Conservation (phyloP, 2,888 invertebrate genomes). For the Chironomus tentans region DNA sequence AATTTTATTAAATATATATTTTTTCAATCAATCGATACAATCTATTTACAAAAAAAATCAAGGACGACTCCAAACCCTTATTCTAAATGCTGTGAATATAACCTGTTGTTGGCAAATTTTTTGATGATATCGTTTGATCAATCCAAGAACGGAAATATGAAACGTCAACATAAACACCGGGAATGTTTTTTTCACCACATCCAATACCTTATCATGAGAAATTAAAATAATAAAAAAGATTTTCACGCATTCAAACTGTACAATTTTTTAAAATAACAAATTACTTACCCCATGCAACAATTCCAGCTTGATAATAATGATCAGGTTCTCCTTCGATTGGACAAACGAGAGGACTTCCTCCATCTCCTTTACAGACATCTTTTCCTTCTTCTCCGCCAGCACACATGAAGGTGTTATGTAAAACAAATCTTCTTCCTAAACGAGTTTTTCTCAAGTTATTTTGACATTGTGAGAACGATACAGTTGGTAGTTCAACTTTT, state of each 20-base stretch:
- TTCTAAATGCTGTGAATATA: no score
- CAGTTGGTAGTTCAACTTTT: slow-evolving; percentile 61
- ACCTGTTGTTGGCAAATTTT: not conserved
- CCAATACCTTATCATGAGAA: slow-evolving; percentile 85
- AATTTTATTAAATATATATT: no score
- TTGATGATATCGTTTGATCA: slow-evolving; percentile 46
- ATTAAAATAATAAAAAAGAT: no score
- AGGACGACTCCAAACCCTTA: no score
- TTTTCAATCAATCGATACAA: no score
- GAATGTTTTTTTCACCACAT: slow-evolving; percentile 56
- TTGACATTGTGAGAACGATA: slow-evolving; percentile 45
- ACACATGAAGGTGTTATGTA: slow-evolving; percentile 64
- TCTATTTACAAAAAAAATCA: no score
- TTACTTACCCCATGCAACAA: slow-evolving; percentile 64
- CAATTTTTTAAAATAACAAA: no score
- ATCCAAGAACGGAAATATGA: slow-evolving; percentile 59
- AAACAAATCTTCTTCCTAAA: slow-evolving; percentile 54
- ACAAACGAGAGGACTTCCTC: slow-evolving; percentile 63
- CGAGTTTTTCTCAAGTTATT: slow-evolving; percentile 52
- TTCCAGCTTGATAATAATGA: slow-evolving; percentile 45
- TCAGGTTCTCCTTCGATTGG: slow-evolving; percentile 45
- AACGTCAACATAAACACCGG: slow-evolving; percentile 65
- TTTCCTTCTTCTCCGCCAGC: slow-evolving; percentile 64
- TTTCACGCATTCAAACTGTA: no score
- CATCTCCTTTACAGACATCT: slow-evolving; percentile 39